phyloP scores from a whole-genome alignment of 2,888 invertebrate genomes.

The Stenodema calcarata region DNA sequence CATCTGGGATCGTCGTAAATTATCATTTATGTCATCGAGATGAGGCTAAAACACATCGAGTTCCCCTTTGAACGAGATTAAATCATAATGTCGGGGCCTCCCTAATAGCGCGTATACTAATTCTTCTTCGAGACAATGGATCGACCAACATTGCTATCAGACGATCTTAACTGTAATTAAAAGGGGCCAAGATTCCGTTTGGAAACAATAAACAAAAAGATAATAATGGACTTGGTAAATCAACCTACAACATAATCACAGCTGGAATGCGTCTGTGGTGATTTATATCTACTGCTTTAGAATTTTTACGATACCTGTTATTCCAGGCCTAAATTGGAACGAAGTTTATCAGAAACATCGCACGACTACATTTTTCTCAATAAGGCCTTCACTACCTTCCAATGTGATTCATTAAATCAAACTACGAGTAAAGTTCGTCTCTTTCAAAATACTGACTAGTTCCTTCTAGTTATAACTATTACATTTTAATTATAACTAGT shows the following conservation, averaged over 20 bases:
- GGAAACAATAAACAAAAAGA: constrained; percentile 34
- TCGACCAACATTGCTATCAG: neutral
- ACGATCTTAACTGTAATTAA: constrained; percentile 20
- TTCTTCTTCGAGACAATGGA: constrained; percentile 19
- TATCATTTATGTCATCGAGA: constrained; percentile 25
- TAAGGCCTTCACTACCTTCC: neutral
- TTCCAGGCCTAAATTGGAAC: neutral
- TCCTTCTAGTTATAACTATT: too few species aligned
- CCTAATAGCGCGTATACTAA: constrained; percentile 20
- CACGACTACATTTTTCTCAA: neutral
- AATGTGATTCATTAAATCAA: neutral
- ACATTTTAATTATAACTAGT: too few species aligned
- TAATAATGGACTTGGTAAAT: constrained; percentile 31
- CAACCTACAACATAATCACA: constrained; percentile 18
- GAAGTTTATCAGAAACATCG: neutral
- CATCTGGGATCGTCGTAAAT: constrained; percentile 6
- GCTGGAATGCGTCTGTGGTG: neutral
- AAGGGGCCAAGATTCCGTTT: neutral
- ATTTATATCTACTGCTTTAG: constrained; percentile 1
- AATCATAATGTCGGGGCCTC: constrained; percentile 3
- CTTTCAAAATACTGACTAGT: too few species aligned
- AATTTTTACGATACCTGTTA: neutral
- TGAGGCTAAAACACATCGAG: constrained; percentile 5
- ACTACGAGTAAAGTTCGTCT: too few species aligned
- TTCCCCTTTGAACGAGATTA: constrained; percentile 1